Percentiles rank a stretch among this genome's conserved stretches.
Evolutionary conservation across 1,140 invertebrate species (phyloP).

Genomic region (Psilanteris sp.): DNA sequence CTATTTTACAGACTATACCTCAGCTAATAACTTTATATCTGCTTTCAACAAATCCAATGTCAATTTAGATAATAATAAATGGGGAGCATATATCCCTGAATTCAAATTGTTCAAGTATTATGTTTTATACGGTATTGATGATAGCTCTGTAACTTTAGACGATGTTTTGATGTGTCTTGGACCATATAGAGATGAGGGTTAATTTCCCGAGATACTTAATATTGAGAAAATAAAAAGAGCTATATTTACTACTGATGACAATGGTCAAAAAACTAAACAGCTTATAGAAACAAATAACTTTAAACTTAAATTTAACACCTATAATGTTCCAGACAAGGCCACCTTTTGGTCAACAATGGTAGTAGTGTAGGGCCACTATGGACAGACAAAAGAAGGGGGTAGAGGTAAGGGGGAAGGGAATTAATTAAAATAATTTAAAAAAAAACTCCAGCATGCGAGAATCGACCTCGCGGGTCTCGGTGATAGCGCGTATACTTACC

Average conservation of each 20-base stretch:
- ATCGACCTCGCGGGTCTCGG: too few species aligned
- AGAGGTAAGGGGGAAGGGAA: too few species aligned
- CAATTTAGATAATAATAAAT: too few species aligned
- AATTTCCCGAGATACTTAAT: not conserved
- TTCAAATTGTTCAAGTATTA: slow-evolving; percentile 1
- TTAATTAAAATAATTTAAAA: too few species aligned
- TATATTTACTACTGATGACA: not conserved
- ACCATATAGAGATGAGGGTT: not conserved
- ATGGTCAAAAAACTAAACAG: not conserved
- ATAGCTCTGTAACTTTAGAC: not conserved
- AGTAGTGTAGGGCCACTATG: too few species aligned
- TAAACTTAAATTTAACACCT: not conserved
- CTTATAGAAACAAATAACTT: not conserved
- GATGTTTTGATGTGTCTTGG: not conserved
- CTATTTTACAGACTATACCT: too few species aligned
- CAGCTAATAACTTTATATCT: too few species aligned
- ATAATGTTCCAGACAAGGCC: slow-evolving; percentile 1
- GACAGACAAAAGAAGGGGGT: too few species aligned
- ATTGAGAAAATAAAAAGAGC: not conserved
- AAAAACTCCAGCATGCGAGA: too few species aligned
- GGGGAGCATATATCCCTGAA: not conserved
- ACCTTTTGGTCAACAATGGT: not conserved
- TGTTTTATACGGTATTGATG: not conserved
- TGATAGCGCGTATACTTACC: too few species aligned
- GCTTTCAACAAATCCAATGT: too few species aligned